A percentile compares a stretch with the other conserved stretches of the same genome.
Evolutionary conservation across 2,113 vertebrate genomes (phyloP).

Genomic region (Ceyx cyanopectus): DNA sequence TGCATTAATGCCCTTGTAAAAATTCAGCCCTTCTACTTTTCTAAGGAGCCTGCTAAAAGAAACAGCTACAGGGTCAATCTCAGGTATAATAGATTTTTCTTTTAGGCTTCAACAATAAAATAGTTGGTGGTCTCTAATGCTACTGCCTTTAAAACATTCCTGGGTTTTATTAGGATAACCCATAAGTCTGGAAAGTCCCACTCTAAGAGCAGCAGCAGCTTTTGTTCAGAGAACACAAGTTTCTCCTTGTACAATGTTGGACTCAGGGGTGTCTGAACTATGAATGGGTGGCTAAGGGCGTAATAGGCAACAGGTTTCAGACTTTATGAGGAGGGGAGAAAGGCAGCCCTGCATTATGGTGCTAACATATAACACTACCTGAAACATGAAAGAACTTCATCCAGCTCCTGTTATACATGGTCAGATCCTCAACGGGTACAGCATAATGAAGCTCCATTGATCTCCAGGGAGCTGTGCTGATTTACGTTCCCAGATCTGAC

Average conservation of each 20-base stretch:
- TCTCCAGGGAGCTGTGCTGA: not conserved
- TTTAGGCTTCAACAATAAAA: constrained; percentile 76
- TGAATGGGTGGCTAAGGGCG: constrained; percentile 22
- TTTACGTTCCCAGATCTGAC: not conserved
- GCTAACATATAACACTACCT: constrained; percentile 61
- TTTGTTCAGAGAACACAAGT: constrained; percentile 72
- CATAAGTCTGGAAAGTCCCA: constrained; percentile 73
- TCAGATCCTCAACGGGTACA: not conserved
- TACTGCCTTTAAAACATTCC: constrained; percentile 77
- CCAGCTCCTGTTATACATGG: not conserved
- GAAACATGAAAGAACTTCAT: constrained; percentile 25
- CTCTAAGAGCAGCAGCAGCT: constrained; percentile 65
- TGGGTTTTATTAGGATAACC: constrained; percentile 79
- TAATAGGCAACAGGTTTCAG: constrained; percentile 70
- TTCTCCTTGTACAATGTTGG: constrained; percentile 67
- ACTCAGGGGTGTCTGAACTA: constrained; percentile 63
- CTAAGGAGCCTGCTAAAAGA: constrained; percentile 38
- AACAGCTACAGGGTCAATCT: constrained; percentile 13
- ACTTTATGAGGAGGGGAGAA: not conserved
- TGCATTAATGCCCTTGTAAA: not conserved
- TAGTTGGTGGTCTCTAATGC: constrained; percentile 77
- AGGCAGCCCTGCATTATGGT: constrained; percentile 24
- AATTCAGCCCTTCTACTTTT: constrained; percentile 20
- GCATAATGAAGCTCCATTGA: not conserved
- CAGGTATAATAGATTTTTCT: constrained; percentile 65